phyloP scores from a whole-genome alignment of 2,888 invertebrate genomes.

The Tetranychus truncatus region DNA sequence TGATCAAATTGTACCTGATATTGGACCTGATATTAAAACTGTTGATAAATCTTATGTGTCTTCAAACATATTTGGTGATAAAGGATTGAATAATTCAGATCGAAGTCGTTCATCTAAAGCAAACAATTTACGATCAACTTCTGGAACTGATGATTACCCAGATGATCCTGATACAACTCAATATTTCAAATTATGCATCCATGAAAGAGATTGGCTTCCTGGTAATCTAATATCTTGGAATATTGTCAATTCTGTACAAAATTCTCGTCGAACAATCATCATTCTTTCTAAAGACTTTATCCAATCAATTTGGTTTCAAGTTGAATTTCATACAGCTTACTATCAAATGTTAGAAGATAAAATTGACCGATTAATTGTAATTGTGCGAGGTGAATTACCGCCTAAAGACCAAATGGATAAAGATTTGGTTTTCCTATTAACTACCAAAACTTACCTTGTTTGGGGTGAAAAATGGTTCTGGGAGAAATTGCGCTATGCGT shows the following conservation, averaged over 20 bases:
- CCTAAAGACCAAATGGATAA: conserved; percentile 28
- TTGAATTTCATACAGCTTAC: conserved; percentile 29
- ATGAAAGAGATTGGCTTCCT: conserved; percentile 29
- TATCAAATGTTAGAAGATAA: conserved; percentile 29
- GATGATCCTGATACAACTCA: conserved; percentile 15
- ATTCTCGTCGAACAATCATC: conserved; percentile 28
- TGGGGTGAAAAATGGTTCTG: conserved; percentile 29
- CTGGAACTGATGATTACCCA: not conserved
- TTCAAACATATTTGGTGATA: not conserved
- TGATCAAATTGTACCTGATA: conserved; percentile 21
- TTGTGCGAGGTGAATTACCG: conserved; percentile 28
- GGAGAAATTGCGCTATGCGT: conserved; percentile 28
- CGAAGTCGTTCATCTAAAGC: not conserved
- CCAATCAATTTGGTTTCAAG: conserved; percentile 28
- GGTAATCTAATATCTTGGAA: conserved; percentile 28
- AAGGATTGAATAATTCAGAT: not conserved
- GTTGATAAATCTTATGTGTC: not conserved
- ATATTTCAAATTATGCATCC: conserved; percentile 27
- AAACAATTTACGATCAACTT: conserved; percentile 4
- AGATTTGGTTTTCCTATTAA: conserved; percentile 27
- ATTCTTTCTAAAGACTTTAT: conserved; percentile 28
- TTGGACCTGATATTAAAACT: not conserved
- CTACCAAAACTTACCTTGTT: conserved; percentile 29
- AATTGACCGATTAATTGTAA: conserved; percentile 28
- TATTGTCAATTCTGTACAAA: conserved; percentile 28